Base-by-base conservation (phyloP, 2,113 vertebrate genomes). In the Ciconia maguari region DNA sequence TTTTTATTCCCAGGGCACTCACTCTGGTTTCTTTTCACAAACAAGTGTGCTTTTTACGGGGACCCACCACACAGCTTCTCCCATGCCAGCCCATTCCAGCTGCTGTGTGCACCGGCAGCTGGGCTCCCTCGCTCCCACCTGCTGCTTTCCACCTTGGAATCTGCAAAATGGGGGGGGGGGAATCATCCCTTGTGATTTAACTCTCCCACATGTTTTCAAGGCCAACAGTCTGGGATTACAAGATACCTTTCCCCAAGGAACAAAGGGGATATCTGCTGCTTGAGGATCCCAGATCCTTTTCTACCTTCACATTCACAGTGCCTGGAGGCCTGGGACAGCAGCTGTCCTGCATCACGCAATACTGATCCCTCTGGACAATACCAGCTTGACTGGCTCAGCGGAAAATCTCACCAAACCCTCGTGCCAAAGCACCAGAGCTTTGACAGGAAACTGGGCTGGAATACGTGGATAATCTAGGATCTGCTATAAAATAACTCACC, bases 401-500 rank as follows among this genome's bases (percentile, higher is more conserved):
- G 32, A 61, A 80, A 69, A 70, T 9, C 65, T 42, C 74, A 62
- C 65, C 81, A 58, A 84, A 25, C 9, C 42, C 57, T 81, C 0
- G 0, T 54, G 42, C n/a, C 69, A 51, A 76, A 71, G 65, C 60
- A 57, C 26, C 49, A 21, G 1, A 41, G 48, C 15, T 76, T 25
- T 38, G 22, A 7, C 41, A 51, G n/a, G 62, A 58, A 55, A 21
- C 11, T 26, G 22, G 60, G 32, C 24, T 55, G 71, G 46, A 51
- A 64, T 5, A 27, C 0, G 0, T 2, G 24, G 54, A 41, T 54
- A 65, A 90, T 51, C 29, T 29, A 27, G 58, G 70, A 72, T 19
- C 18, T 83, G 75, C 21, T 61, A 13, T 25, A 66, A 49, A 90
- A 58, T 30, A 55, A 61, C 20, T 58, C 46, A 34, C 55, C 24